Percentiles rank a stretch among this genome's conserved stretches.
Evolutionary conservation across 2,888 invertebrate genomes (phyloP).

Genomic region (Conistra vaccinii): DNA sequence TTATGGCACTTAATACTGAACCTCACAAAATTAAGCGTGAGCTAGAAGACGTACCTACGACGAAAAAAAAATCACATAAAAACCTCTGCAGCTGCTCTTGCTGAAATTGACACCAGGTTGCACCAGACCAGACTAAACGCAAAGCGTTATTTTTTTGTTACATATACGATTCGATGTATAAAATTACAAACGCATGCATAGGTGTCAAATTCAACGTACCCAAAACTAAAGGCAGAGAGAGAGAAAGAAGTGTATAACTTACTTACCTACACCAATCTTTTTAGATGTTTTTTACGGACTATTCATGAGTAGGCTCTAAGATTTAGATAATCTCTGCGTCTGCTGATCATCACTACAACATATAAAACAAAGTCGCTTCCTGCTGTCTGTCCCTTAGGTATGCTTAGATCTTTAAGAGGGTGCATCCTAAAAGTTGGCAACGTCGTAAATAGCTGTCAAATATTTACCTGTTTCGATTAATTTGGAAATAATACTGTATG

Average conservation of each 20-base stretch:
- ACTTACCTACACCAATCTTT: not conserved
- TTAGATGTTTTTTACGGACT: not conserved
- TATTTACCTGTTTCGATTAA: no score
- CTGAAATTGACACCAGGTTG: constrained; percentile 19
- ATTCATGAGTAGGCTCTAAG: not conserved
- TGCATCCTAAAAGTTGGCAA: no score
- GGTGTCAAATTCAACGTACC: not conserved
- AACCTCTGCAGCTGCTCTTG: not conserved
- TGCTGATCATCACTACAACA: no score
- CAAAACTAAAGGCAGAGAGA: not conserved
- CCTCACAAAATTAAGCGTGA: not conserved
- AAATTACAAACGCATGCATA: constrained; percentile 12
- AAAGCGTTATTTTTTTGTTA: constrained; percentile 10
- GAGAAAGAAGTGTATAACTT: no score
- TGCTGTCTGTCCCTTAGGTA: no score
- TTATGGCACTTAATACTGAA: not conserved
- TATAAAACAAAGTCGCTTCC: no score
- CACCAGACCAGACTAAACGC: not conserved
- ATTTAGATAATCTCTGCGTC: not conserved
- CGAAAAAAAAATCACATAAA: not conserved
- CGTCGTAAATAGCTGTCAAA: no score
- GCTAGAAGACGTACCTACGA: not conserved
- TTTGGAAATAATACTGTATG: no score
- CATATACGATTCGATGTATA: not conserved
- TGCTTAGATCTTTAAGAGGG: no score